Percentiles rank a stretch among this genome's conserved stretches.
Evolutionary conservation across 2,797 vertebrate species (phyloP).

Genomic region (Karalla daura): DNA sequence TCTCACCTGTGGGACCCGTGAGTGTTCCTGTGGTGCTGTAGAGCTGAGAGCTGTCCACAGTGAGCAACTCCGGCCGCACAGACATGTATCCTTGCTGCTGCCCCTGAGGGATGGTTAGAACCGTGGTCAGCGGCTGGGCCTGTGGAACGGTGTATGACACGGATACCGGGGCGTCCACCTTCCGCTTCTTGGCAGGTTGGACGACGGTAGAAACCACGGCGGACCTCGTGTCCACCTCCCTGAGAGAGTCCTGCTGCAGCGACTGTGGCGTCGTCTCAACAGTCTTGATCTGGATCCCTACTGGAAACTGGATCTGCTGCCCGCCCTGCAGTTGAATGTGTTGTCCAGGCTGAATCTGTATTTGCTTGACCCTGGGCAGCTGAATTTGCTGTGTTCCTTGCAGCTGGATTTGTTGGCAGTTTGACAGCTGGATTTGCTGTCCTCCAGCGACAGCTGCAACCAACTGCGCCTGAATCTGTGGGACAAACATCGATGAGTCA

Average conservation of each 20-base stretch:
- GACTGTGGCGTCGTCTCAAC: conserved; percentile 92
- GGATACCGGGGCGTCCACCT: conserved; percentile 96
- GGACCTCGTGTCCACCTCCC: conserved; percentile 89
- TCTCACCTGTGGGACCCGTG: conserved; percentile 97
- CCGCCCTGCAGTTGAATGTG: conserved; percentile 72
- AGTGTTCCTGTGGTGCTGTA: conserved; percentile 98
- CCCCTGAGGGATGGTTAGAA: conserved; percentile 97
- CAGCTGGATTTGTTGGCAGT: conserved; percentile 90
- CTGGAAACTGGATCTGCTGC: conserved; percentile 45
- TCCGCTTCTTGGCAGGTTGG: conserved; percentile 98
- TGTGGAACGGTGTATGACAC: conserved; percentile 96
- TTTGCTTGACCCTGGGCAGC: conserved; percentile 49
- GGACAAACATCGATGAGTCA: too few relatives aligned
- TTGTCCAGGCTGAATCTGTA: conserved; percentile 55
- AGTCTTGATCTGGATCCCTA: conserved; percentile 94
- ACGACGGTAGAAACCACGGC: conserved; percentile 90
- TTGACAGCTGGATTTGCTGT: conserved; percentile 74
- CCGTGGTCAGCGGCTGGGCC: conserved; percentile 96
- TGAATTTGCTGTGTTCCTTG: conserved; percentile 56
- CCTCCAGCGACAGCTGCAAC: conserved; percentile 77
- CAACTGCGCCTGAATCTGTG: conserved; percentile 80
- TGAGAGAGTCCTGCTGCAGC: conserved; percentile 91
- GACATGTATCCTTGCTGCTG: conserved; percentile 99
- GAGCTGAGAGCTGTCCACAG: conserved; percentile 97
- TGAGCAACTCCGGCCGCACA: conserved; percentile 96